These are phyloP conservation scores for Megaceryle alcyon DNA, from an alignment of 2,797 vertebrate genomes.

Conservation along the genomic window DNA sequence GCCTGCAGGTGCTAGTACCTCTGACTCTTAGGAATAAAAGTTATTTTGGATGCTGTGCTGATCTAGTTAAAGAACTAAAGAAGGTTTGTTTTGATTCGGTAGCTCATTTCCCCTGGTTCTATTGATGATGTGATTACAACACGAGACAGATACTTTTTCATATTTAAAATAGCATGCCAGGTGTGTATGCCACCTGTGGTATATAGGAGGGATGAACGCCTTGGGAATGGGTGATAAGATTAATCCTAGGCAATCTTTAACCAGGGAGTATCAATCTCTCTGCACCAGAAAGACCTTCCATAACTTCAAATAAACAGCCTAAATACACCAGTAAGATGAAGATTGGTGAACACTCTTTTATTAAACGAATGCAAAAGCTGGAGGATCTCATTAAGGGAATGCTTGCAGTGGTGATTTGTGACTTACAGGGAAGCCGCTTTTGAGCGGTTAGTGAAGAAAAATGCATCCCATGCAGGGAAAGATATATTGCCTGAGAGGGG, in stretches of 20 bases:
- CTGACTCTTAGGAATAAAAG: not conserved
- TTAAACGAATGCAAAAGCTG: slow-evolving; percentile 49
- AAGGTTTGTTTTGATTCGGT: not conserved
- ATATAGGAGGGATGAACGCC: not conserved
- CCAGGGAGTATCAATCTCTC: not conserved
- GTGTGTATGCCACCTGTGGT: not conserved
- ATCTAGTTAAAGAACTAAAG: not conserved
- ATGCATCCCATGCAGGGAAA: slow-evolving; percentile 44
- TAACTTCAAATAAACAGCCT: slow-evolving; percentile 39
- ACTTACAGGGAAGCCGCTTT: slow-evolving; percentile 48
- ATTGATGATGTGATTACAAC: not conserved
- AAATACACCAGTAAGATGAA: slow-evolving; percentile 6
- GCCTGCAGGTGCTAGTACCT: not conserved
- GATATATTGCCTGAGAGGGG: slow-evolving; percentile 53
- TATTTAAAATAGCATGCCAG: slow-evolving; percentile 15
- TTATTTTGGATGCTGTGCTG: not conserved
- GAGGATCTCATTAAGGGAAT: slow-evolving; percentile 56
- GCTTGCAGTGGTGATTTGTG: slow-evolving; percentile 51
- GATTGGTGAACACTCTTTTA: slow-evolving; percentile 22
- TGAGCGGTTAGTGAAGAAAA: slow-evolving; percentile 61
- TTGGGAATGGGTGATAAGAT: not conserved
- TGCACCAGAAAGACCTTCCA: slow-evolving; percentile 3
- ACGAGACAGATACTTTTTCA: not conserved
- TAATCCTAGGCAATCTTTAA: not conserved
- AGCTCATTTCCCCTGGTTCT: not conserved